A percentile compares a stretch with the other conserved stretches of the same genome.
Evolutionary conservation across 2,888 invertebrate species (phyloP).

Genomic region (Neria commutata): DNA sequence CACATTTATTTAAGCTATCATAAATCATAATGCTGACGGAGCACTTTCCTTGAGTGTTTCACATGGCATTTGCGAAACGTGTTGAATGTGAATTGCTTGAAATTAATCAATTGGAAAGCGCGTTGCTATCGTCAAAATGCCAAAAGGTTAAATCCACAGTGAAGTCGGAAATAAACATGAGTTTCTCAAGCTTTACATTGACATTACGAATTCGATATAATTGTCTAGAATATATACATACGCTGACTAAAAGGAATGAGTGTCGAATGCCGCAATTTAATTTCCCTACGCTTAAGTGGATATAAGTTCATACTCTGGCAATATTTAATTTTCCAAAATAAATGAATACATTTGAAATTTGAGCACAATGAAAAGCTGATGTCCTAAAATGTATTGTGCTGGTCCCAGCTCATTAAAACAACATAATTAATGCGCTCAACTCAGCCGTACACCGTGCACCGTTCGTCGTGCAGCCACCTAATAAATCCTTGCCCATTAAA

Average conservation of each 20-base stretch:
- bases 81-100: slow-evolving; percentile 13
- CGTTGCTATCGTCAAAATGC: slow-evolving; percentile 4
- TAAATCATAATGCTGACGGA: too few species aligned
- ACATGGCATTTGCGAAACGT: too few species aligned
- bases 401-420: neutral
- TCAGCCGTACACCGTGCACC: neutral
- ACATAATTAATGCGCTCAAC: slow-evolving; percentile 3
- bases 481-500: slow-evolving; percentile 2
- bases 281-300: neutral
- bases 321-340: neutral
- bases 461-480: neutral
- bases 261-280: too few species aligned
- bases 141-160: neutral
- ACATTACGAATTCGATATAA: too few species aligned
- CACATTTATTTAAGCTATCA: too few species aligned
- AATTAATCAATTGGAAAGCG: slow-evolving; percentile 21
- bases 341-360: too few species aligned
- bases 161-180: neutral
- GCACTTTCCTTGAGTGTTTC: too few species aligned
- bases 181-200: too few species aligned
- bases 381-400: neutral
- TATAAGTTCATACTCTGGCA: neutral
- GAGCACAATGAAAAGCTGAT: too few species aligned
- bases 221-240: too few species aligned
- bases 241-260: too few species aligned